A percentile compares a stretch with the other conserved stretches of the same genome.
These are phyloP conservation scores for Takifugu ocellatus DNA, from an alignment of 2,797 vertebrate genomes.

Conservation along the genomic window DNA sequence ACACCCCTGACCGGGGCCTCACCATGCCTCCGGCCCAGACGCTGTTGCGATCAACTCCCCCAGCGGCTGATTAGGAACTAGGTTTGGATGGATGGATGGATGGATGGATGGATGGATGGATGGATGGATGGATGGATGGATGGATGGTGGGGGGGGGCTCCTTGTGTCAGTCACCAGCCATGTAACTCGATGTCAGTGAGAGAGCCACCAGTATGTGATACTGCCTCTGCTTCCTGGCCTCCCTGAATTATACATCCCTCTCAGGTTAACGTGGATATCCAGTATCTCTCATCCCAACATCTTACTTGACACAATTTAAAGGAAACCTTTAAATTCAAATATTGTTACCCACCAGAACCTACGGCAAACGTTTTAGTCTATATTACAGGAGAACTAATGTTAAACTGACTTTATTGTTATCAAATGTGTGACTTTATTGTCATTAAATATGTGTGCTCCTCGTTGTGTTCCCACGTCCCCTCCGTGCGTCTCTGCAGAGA, in stretches of 20 bases:
- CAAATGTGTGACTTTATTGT: background rate
- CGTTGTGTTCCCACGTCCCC: constrained; percentile 14
- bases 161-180: constrained; percentile 3
- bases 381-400: background rate
- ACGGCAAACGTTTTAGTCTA: background rate
- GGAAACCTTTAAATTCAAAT: background rate
- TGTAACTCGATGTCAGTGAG: constrained; percentile 64
- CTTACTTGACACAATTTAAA: constrained; percentile 28
- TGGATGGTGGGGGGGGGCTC: too few species aligned
- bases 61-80: too few species aligned
- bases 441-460: constrained; percentile 3
- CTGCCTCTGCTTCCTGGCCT: constrained; percentile 36
- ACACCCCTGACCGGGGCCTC: too few species aligned
- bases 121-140: too few species aligned
- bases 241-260: constrained; percentile 75
- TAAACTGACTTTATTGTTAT: background rate
- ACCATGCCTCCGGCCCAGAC: too few species aligned
- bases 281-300: constrained; percentile 52
- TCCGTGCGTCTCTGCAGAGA: constrained; percentile 23
- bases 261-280: constrained; percentile 62
- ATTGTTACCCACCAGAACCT: background rate
- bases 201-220: constrained; percentile 53
- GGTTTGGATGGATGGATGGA: too few species aligned
- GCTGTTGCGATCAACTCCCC: too few species aligned
- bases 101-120: too few species aligned